A percentile compares a stretch with the other conserved stretches of the same genome.
Conservation (phyloP, 2,888 invertebrate genomes). For the Diplazon laetatorius region DNA sequence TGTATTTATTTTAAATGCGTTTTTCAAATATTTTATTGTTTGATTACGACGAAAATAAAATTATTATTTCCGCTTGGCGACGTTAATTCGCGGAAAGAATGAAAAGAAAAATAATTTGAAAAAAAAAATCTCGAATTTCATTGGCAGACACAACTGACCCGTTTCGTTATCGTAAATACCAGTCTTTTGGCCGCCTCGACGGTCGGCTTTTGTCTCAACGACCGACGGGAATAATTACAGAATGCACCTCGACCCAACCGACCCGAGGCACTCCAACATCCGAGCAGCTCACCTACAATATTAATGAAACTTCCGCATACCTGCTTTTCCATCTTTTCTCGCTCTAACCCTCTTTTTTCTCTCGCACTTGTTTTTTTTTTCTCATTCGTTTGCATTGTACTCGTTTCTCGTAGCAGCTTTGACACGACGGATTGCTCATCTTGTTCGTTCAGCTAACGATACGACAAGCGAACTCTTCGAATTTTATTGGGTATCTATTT, state of each 20-base stretch:
- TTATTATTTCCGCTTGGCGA: neutral
- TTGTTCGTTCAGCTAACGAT: conserved; percentile 46
- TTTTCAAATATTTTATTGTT: no score
- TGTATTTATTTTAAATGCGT: no score
- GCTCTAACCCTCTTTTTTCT: neutral
- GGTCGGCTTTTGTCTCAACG: conserved; percentile 32
- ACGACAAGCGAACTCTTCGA: conserved; percentile 59
- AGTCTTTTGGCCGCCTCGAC: conserved; percentile 18
- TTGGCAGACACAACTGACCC: conserved; percentile 9
- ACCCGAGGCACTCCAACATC: conserved; percentile 7
- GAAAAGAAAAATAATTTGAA: neutral
- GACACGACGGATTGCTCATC: conserved; percentile 21
- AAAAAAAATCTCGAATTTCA: neutral
- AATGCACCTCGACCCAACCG: conserved; percentile 51
- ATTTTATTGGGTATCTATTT: conserved; percentile 65
- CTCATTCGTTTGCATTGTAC: conserved; percentile 45
- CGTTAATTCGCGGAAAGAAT: neutral
- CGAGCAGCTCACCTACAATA: conserved; percentile 66
- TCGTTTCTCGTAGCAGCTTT: neutral
- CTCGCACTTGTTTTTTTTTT: conserved; percentile 38
- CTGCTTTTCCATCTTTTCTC: neutral
- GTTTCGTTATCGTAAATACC: conserved; percentile 42
- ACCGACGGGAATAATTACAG: conserved; percentile 62
- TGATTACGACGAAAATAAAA: no score
- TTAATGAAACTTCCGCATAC: conserved; percentile 68